Evolutionary conservation across 1,140 invertebrate species (phyloP).

Genomic region (Panagrolaimus sp.): DNA sequence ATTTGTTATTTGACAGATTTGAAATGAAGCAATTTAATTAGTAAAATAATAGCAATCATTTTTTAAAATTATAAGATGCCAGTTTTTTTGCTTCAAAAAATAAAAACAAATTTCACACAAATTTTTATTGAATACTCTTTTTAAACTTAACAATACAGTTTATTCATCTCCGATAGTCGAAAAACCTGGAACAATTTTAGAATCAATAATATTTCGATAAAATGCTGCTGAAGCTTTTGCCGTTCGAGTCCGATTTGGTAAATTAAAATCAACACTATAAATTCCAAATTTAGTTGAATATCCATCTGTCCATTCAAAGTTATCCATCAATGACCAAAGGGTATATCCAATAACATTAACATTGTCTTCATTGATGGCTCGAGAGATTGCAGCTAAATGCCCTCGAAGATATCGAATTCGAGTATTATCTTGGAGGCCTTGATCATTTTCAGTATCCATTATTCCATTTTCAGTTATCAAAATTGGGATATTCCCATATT

Average conservation of each 20-base stretch:
- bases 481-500: constrained; percentile 41
- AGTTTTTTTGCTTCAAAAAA: no score
- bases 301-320: constrained; percentile 71
- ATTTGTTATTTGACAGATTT: no score
- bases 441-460: constrained; percentile 19
- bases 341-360: constrained; percentile 69
- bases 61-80: no score
- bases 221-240: constrained; percentile 7
- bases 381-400: constrained; percentile 52
- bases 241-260: constrained; percentile 7
- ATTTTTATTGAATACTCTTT: no score
- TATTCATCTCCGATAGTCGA: no score
- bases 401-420: constrained; percentile 33
- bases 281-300: constrained; percentile 49
- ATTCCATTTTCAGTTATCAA: constrained; percentile 53
- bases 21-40: no score
- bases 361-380: constrained; percentile 66
- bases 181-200: neutral
- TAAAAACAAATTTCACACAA: no score
- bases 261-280: constrained; percentile 24
- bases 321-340: constrained; percentile 73
- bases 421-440: constrained; percentile 31
- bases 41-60: no score
- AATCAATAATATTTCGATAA: neutral
- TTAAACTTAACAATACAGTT: no score